Conservation (phyloP, 2,888 invertebrate species). For the Bhutanitis thaidina region DNA sequence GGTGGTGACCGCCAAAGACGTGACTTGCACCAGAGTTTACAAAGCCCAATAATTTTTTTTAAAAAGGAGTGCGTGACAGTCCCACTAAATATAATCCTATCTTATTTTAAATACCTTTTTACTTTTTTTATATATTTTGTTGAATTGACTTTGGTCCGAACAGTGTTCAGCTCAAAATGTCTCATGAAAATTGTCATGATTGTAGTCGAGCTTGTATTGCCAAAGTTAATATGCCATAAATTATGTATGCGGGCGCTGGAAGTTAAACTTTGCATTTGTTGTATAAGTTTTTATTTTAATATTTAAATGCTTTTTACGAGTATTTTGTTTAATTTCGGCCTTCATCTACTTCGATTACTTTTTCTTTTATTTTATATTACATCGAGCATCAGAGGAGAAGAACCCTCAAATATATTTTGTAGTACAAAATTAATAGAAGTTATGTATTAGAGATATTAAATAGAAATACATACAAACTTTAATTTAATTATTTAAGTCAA, state of each 20-base stretch:
- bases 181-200: no score
- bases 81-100: constrained; percentile 34
- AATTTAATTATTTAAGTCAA: no score
- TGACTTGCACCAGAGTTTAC: constrained; percentile 87
- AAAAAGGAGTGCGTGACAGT: constrained; percentile 57
- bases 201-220: constrained; percentile 31
- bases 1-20: constrained; percentile 86
- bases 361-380: constrained; percentile 1
- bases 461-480: no score
- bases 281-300: constrained; percentile 72
- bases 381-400: no score
- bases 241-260: constrained; percentile 33
- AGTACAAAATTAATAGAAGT: no score
- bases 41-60: constrained; percentile 77
- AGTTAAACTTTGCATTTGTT: constrained; percentile 43
- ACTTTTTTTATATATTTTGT: constrained; percentile 48
- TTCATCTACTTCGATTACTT: constrained; percentile 27
- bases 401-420: no score
- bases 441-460: no score
- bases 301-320: constrained; percentile 56
- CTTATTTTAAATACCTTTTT: constrained; percentile 32
- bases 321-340: constrained; percentile 20
- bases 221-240: no score
- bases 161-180: no score
- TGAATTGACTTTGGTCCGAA: constrained; percentile 24